phyloP scores from a whole-genome alignment of 2,113 vertebrate genomes.

The Ictalurus furcatus region DNA sequence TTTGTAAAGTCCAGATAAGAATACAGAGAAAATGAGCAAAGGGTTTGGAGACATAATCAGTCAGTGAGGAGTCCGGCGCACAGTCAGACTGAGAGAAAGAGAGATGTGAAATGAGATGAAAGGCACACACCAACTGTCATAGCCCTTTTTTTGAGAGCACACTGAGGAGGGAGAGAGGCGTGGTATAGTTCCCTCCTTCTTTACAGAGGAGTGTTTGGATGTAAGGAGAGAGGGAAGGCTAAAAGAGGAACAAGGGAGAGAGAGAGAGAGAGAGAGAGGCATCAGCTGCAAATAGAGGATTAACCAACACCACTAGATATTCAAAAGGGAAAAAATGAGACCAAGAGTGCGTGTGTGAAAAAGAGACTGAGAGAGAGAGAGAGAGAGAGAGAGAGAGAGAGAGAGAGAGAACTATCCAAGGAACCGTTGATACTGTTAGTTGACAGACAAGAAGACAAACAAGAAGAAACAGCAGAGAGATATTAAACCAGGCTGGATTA shows the following conservation, averaged over 20 bases:
- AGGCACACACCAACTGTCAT: slow-evolving; percentile 46
- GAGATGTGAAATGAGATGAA: slow-evolving; percentile 34
- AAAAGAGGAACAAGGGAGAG: slow-evolving; percentile 17
- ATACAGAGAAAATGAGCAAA: slow-evolving; percentile 9
- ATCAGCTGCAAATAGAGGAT: slow-evolving; percentile 23
- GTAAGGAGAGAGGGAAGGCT: slow-evolving; percentile 27
- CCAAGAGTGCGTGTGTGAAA: no score
- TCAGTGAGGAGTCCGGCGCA: slow-evolving; percentile 17
- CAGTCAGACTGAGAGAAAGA: slow-evolving; percentile 31
- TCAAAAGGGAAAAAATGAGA: background rate
- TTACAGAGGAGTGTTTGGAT: slow-evolving; percentile 39
- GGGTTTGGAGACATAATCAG: slow-evolving; percentile 28
- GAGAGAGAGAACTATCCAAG: background rate
- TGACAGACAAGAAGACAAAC: slow-evolving; percentile 11
- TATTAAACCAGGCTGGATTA: slow-evolving; percentile 47
- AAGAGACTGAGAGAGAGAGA: background rate
- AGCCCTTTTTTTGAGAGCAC: slow-evolving; percentile 27
- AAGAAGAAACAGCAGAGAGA: slow-evolving; percentile 29
- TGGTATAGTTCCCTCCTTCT: slow-evolving; percentile 49
- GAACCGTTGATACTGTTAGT: slow-evolving; percentile 14
- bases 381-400: background rate
- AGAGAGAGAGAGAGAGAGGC: slow-evolving; percentile 32
- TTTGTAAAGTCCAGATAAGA: slow-evolving; percentile 33
- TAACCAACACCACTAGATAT: slow-evolving; percentile 6
- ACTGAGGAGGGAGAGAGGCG: slow-evolving; percentile 37